Evolutionary conservation across 2,888 invertebrate species (phyloP).

Genomic region (Norana najaformis): DNA sequence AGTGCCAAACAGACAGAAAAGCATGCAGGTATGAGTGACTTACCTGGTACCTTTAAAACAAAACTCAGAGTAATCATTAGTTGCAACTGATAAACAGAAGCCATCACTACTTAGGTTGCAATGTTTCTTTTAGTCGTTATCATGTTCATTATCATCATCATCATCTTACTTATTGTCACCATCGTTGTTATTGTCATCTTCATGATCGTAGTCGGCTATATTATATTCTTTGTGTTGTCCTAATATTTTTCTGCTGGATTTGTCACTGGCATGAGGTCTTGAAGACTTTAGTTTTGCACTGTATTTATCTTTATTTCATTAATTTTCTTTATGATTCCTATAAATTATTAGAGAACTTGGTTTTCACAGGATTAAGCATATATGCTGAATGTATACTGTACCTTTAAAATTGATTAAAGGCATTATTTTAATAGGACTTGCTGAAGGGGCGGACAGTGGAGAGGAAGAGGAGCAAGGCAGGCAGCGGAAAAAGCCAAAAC

Average conservation of each 20-base stretch:
- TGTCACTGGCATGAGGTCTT: no score
- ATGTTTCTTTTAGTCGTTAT: neutral
- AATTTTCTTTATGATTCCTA: neutral
- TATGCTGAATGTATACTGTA: neutral
- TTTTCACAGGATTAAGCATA: neutral
- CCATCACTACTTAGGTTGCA: neutral
- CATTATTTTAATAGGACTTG: neutral
- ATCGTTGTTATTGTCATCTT: neutral
- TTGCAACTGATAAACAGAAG: neutral
- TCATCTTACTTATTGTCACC: neutral
- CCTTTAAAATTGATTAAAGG: neutral
- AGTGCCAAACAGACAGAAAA: neutral
- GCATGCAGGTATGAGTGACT: neutral
- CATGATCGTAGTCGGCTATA: neutral
- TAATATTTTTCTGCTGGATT: neutral
- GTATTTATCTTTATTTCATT: no score
- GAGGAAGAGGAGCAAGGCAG: slow-evolving; percentile 32
- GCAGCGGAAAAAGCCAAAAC: slow-evolving; percentile 28
- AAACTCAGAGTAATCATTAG: neutral
- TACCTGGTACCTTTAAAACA: no score
- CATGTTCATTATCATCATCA: neutral
- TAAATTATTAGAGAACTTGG: no score
- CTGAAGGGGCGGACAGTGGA: slow-evolving; percentile 19
- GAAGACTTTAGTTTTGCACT: no score
- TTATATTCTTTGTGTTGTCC: neutral